Base-by-base conservation (phyloP, 2,888 invertebrate species). In the Meganola albula region DNA sequence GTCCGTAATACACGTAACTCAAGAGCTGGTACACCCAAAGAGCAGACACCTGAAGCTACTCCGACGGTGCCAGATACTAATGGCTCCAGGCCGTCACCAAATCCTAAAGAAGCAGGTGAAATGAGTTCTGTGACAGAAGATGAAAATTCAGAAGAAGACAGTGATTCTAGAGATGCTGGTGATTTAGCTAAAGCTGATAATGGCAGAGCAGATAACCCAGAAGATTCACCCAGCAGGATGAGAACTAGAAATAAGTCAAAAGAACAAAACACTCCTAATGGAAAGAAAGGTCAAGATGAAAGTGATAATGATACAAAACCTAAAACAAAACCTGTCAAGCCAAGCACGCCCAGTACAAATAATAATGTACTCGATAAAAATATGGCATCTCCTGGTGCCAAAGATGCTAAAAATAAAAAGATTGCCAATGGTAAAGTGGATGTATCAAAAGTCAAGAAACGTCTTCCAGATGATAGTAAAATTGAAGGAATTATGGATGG, bases 141-240 rank as follows among this genome's bases (percentile, higher is more conserved):
- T 87, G 96, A 97, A 73, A 95, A 94, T 82, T 97, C 97, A 48
- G 97, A 97, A 71, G 96, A 97, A 74, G 97, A 97, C 75, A 96
- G 96, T 74, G 97, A 97, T 80, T 96, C 95, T 37, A 90, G 96
- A 66, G 95, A 96, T 63, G 91, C 95, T 54, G 93, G 75, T 42
- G 86, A 86, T 45, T 93, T 70, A 91, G 94, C 82, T 92, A 96
- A 86, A 93, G 95, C 82, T 91, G 96, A 80, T 91, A 95, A 80
- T 93, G 54, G 64, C 20, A 94, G 67, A 92, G 93, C 74, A 88
- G 90, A 90, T 31, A 92, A 90, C 58, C 91, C 91, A 58, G 95
- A 94, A 69, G 92, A 92, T 64, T 93, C 93, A 67, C 95, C 95
- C 31, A 94, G 93, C 70, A 91, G 95, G 75, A 95, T 95, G 93